phyloP scores from a whole-genome alignment of 2,797 vertebrate species.

The Anabas testudineus region DNA sequence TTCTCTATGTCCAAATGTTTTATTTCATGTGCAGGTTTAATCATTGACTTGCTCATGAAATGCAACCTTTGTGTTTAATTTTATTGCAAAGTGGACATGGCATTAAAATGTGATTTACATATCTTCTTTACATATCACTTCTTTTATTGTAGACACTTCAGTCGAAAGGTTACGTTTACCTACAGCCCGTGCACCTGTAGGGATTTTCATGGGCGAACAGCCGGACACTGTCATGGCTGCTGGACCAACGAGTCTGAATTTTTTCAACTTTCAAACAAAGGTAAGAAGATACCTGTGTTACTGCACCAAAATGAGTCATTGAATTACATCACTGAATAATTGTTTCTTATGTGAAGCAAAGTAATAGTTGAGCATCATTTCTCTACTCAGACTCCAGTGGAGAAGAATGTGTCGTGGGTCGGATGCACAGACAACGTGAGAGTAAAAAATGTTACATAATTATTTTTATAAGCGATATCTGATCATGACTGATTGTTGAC shows the following conservation, averaged over 20 bases:
- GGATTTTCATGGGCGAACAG: conserved; percentile 22
- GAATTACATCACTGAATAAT: neutral
- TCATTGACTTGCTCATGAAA: too few relatives aligned
- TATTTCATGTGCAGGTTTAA: too few relatives aligned
- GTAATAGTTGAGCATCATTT: neutral
- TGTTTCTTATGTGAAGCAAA: neutral
- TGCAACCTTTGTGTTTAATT: too few relatives aligned
- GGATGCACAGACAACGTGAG: fast-evolving
- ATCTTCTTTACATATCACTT: neutral
- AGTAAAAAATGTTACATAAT: conserved; percentile 13
- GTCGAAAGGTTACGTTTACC: neutral
- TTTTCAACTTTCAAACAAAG: conserved; percentile 48
- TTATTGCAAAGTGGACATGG: too few relatives aligned
- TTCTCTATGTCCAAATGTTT: too few relatives aligned
- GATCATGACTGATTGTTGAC: neutral
- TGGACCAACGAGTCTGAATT: conserved; percentile 34
- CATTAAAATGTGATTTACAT: too few relatives aligned
- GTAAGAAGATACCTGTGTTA: too few relatives aligned
- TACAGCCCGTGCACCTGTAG: neutral
- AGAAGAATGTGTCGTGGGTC: neutral
- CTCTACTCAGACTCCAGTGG: conserved; percentile 36
- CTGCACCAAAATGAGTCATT: neutral
- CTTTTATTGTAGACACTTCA: conserved; percentile 29
- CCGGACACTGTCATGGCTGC: conserved; percentile 13
- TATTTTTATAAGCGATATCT: fast-evolving